Conservation (phyloP, 2,797 vertebrate genomes). For the Catostomus latipinnis region DNA sequence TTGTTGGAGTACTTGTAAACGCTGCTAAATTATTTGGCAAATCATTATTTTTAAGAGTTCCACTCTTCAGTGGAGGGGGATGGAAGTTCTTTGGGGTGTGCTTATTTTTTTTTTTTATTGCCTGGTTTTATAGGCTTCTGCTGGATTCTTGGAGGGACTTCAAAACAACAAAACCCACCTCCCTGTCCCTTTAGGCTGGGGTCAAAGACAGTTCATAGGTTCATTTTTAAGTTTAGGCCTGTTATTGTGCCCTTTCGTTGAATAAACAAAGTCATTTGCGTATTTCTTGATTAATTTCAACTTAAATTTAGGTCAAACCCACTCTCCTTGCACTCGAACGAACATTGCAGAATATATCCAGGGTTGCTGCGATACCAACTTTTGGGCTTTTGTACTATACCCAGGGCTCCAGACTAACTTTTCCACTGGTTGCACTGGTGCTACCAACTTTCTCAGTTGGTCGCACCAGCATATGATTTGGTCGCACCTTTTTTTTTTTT, state of each 20-base stretch:
- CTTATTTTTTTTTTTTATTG: slow-evolving; percentile 72
- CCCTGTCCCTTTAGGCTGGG: slow-evolving; percentile 69
- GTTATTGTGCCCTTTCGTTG: slow-evolving; percentile 40
- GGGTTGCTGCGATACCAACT: no score
- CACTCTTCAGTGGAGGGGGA: slow-evolving; percentile 46
- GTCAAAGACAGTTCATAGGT: slow-evolving; percentile 87
- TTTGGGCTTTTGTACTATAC: no score
- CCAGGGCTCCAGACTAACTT: no score
- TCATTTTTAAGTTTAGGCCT: slow-evolving; percentile 87
- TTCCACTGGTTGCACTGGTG: no score
- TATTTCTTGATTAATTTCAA: not conserved
- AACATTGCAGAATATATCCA: not conserved
- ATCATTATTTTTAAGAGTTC: slow-evolving; percentile 10
- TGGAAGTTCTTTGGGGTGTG: slow-evolving; percentile 57
- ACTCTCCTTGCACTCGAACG: not conserved
- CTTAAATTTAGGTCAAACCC: not conserved
- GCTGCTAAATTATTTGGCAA: not conserved
- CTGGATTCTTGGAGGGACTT: slow-evolving; percentile 82
- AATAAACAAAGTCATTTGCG: slow-evolving; percentile 13
- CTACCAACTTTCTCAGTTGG: no score
- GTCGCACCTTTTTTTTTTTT: no score
- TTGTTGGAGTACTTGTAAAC: not conserved
- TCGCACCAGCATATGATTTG: no score
- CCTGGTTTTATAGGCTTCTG: slow-evolving; percentile 81
- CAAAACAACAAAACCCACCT: slow-evolving; percentile 81